Base-by-base conservation (phyloP, 2,797 vertebrate genomes). In the Catostomus latipinnis region DNA sequence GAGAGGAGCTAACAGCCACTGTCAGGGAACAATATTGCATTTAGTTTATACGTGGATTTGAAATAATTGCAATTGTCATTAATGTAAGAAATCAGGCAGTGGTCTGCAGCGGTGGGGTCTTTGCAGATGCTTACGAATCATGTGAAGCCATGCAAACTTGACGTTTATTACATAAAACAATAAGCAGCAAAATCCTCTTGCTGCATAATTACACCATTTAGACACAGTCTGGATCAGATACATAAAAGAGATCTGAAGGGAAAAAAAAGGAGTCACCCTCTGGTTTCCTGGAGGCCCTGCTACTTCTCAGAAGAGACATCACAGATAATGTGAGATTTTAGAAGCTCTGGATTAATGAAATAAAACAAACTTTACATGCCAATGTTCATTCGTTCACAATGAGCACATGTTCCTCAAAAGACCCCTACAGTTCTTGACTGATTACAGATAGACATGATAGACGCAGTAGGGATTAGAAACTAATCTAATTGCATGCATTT, bases 161-260 rank as follows among this genome's bases (percentile, higher is more conserved):
- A 94, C 91, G 87, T 92, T 93, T 92, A 94, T 92, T 92, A 92
- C 90, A 92, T 92, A 87, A 90, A 93, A 92, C 92, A 93, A 93
- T 91, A 92, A 91, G 90, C 90, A 85, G 86, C 80, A 83, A 81
- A 76, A 86, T 78, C 18, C 69, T 89, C 85, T 85, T 88, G 90
- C 91, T 90, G 81, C 73, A 81, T 80, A 88, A 89, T 88, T 81
- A 83, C 66, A 43, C 63, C 57, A 70, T 76, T 85, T 77, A 80
- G 82, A 60, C 46, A 73, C 81, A 83, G 77, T 84, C 79, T 81
- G 84, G 86, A 86, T 87, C 82, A 89, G 86, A 86, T 87, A 85
- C 88, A 90, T 45, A 34, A 81, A 63, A 75, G 68, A 49, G 76
- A 71, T 53, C 76, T 79, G 66, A 14, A 60, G 57, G 74, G 57